Evolutionary conservation across 2,888 invertebrate genomes (phyloP).

Genomic region (Drosophila incognita): DNA sequence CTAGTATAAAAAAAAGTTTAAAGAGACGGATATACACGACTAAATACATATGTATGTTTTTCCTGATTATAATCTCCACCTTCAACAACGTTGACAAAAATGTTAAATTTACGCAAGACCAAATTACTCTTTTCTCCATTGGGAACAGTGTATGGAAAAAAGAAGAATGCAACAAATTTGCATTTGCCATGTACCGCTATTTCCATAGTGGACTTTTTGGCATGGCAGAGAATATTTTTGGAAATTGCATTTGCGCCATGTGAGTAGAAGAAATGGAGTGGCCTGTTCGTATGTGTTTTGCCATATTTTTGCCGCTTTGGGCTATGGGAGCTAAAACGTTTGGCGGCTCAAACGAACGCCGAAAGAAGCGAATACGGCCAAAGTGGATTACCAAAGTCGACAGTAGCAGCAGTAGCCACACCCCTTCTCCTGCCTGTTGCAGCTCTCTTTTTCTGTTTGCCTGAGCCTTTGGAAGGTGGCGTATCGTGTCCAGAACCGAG

Average conservation of each 20-base stretch:
- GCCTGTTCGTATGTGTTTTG: constrained; percentile 16
- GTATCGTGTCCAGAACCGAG: constrained; percentile 29
- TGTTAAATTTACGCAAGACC: background rate
- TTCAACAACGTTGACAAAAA: background rate
- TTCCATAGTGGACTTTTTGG: constrained; percentile 58
- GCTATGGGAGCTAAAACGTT: constrained; percentile 71
- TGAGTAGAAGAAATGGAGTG: constrained; percentile 10
- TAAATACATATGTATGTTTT: background rate
- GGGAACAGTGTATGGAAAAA: constrained; percentile 5
- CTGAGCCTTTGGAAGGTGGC: constrained; percentile 23
- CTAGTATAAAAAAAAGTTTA: background rate
- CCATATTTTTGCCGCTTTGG: constrained; percentile 57
- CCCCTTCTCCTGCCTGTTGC: constrained; percentile 3
- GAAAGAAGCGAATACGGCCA: constrained; percentile 55
- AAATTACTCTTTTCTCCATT: background rate
- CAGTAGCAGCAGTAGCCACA: constrained; percentile 12
- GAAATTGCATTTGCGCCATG: constrained; percentile 55
- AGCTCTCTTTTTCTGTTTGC: constrained; percentile 11
- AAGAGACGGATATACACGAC: background rate
- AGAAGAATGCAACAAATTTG: constrained; percentile 49
- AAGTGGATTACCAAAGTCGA: constrained; percentile 69
- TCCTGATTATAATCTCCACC: background rate
- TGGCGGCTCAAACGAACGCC: constrained; percentile 69
- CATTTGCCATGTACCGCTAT: constrained; percentile 47
- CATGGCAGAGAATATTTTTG: constrained; percentile 47